Conservation (phyloP, 2,797 vertebrate genomes). For the Gastrophryne carolinensis region DNA sequence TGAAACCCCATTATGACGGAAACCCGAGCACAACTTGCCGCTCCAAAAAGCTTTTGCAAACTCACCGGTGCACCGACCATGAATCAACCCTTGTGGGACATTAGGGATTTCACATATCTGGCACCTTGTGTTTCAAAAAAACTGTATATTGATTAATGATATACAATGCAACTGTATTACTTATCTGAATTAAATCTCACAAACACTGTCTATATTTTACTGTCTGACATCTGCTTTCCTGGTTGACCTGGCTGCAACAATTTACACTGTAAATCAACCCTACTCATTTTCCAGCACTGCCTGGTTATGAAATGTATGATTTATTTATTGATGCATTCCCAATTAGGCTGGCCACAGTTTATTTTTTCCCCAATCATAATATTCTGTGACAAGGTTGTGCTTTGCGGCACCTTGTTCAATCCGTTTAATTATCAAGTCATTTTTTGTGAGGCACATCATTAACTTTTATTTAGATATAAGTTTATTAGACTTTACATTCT, state of each 20-base stretch:
- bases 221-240: neutral
- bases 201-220: neutral
- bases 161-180: too few species aligned
- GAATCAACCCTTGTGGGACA: too few species aligned
- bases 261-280: constrained; percentile 24
- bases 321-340: constrained; percentile 20
- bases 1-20: too few species aligned
- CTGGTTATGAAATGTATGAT: constrained; percentile 29
- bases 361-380: constrained; percentile 16
- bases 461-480: constrained; percentile 8
- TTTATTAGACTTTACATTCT: constrained; percentile 27
- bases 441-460: constrained; percentile 6
- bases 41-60: too few species aligned
- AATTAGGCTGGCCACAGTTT: constrained; percentile 18
- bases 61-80: too few species aligned
- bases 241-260: constrained; percentile 9
- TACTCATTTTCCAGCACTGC: constrained; percentile 12
- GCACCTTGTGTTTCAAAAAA: too few species aligned
- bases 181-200: neutral
- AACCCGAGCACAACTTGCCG: too few species aligned
- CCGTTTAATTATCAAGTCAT: constrained; percentile 9
- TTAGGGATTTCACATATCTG: too few species aligned
- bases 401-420: constrained; percentile 13
- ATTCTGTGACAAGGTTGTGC: constrained; percentile 22
- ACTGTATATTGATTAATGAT: too few species aligned